A percentile compares a stretch with the other conserved stretches of the same genome.
These are phyloP conservation scores for Cygnus olor DNA, from an alignment of 2,797 vertebrate species.

Conservation along the genomic window DNA sequence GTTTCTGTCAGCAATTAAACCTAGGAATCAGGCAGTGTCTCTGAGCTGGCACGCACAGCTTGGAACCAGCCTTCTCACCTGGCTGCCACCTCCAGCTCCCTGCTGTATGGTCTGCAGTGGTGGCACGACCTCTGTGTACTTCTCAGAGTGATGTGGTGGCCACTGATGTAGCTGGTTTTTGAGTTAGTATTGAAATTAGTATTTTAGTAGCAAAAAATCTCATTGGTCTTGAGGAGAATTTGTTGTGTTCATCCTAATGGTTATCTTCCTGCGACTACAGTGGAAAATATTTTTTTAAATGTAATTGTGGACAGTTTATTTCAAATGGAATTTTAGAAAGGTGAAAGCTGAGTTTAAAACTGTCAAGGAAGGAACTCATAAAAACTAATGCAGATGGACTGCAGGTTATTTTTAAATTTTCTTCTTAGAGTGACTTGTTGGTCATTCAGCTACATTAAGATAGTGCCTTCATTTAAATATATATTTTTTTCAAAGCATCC, in stretches of 20 bases:
- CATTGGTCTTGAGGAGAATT: background rate
- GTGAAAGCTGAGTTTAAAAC: background rate
- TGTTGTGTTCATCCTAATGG: background rate
- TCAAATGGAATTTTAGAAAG: background rate
- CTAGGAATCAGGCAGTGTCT: background rate
- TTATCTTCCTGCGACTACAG: background rate
- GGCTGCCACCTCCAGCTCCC: background rate
- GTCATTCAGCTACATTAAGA: background rate
- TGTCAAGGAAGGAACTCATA: background rate
- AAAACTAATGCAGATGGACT: background rate
- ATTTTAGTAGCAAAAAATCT: background rate
- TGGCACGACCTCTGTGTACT: background rate
- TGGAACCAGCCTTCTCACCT: background rate
- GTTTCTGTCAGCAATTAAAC: background rate
- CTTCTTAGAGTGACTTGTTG: background rate
- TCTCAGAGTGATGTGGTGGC: accelerated
- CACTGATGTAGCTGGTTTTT: background rate
- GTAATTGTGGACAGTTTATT: background rate
- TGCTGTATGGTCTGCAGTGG: background rate
- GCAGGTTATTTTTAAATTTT: background rate
- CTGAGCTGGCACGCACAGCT: too few relatives aligned
- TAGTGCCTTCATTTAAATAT: background rate
- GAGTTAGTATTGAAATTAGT: background rate
- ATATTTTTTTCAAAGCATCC: background rate
- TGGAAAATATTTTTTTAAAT: background rate